phyloP scores from a whole-genome alignment of 2,888 invertebrate genomes.

The Ochropleura leucogaster region DNA sequence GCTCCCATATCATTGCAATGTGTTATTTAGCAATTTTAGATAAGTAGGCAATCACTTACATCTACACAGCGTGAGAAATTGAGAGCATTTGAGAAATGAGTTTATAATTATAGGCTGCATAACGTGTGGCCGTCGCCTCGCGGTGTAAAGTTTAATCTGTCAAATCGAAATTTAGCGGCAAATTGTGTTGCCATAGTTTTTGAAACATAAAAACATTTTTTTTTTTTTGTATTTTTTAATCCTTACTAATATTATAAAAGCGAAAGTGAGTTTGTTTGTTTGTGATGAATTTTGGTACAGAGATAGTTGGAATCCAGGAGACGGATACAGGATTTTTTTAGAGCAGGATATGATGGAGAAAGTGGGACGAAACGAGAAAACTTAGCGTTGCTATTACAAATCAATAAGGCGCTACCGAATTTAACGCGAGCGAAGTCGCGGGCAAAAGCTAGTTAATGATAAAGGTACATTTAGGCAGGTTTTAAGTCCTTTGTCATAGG shows the following conservation, averaged over 20 bases:
- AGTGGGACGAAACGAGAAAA: no score
- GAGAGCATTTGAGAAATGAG: slow-evolving; percentile 62
- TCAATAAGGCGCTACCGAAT: no score
- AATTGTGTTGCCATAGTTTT: slow-evolving; percentile 44
- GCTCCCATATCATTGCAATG: slow-evolving; percentile 37
- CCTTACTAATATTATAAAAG: no score
- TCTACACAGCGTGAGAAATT: slow-evolving; percentile 65
- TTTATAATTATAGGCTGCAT: slow-evolving; percentile 65
- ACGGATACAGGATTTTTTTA: no score
- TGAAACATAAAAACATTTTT: not conserved
- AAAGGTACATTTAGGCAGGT: not conserved
- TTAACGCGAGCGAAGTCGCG: no score
- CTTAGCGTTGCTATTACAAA: no score
- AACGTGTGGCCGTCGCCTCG: slow-evolving; percentile 37
- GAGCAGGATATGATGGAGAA: no score
- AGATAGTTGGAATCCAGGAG: no score
- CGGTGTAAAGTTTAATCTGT: slow-evolving; percentile 64
- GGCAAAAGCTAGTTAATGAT: no score
- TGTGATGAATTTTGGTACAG: no score
- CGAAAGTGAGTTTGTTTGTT: no score
- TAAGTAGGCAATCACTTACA: slow-evolving; percentile 49
- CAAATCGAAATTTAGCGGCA: slow-evolving; percentile 57
- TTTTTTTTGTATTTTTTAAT: not conserved
- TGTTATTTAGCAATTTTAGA: slow-evolving; percentile 58
- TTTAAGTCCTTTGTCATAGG: not conserved